Base-by-base conservation (phyloP, 2,797 vertebrate species). In the Enteromius radiatus region DNA sequence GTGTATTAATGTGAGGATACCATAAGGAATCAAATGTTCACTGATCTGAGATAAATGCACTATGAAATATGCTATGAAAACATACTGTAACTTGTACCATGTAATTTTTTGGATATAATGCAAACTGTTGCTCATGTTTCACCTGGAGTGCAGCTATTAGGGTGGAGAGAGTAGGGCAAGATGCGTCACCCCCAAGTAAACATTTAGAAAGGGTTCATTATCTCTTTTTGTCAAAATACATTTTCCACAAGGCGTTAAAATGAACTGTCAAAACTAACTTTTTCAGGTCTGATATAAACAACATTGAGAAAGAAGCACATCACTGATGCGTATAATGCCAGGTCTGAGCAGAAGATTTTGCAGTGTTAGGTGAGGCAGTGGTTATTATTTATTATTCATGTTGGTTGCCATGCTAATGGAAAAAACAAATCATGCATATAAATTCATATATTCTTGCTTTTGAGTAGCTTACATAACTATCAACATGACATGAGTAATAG, bases 371-470 rank as follows among this genome's bases (percentile, higher is more conserved):
- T 74, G 54, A 54, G 21, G 49, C 49, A 23, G 49, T 74, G 71
- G 49, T 56, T 56, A 36, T 52, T 21, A 36, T 75, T 38, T 23
- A 75, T 75, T 75, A 56, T 75, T 75, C 71, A 23, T 38, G 71
- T 56, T 15, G 31, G 71, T 75, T 54, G 21, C 31, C 6, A 56
- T 74, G 49, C 31, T 54, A 74, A 56, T 74, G 11, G 49, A 10
- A 49, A 41, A 74, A 74, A 74, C 49, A 56, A 75, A 38, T 56
- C 73, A 26, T n/a, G n/a, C 52, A 75, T 38, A 38, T 38, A 14
- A 52, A 75, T 38, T 14, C 31, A 56, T 56, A 54, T 56, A 75
- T 75, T 26, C 49, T 75, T 56, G 49, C 21, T 54, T 21, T 38
- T 38, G 52, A 56, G 21, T 41, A 41, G 3, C 73, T 75, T 23